Percentiles rank a stretch among this genome's conserved stretches.
These are phyloP conservation scores for Corynorhinus townsendii DNA, from an alignment of 2,113 vertebrate species.

Conservation along the genomic window DNA sequence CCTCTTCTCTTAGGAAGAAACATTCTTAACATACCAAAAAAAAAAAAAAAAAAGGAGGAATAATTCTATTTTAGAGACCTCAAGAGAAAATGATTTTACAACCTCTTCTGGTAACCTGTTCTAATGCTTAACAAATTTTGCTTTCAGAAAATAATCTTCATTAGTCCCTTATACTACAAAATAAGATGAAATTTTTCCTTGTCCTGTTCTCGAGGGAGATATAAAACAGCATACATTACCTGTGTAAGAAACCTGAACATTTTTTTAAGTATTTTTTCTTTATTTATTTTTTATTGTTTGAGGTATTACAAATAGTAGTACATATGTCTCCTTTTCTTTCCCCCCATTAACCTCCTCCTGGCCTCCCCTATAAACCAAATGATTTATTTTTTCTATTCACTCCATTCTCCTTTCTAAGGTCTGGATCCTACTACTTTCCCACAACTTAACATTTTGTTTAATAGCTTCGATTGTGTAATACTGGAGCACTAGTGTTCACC, in stretches of 20 bases:
- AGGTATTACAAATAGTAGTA: too few relatives aligned
- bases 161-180: background rate
- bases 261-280: too few relatives aligned
- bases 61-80: background rate
- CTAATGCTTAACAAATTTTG: constrained; percentile 26
- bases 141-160: constrained; percentile 13
- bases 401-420: background rate
- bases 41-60: background rate
- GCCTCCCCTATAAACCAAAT: too few relatives aligned
- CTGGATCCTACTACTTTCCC: background rate
- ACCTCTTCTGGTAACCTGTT: background rate
- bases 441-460: background rate
- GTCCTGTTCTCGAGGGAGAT: background rate
- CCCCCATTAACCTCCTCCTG: too few relatives aligned
- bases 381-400: background rate
- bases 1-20: background rate
- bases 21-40: background rate
- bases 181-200: background rate
- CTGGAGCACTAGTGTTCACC: background rate
- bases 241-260: background rate
- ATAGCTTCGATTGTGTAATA: background rate
- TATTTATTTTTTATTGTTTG: too few relatives aligned
- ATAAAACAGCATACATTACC: background rate
- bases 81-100: background rate
- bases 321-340: too few relatives aligned